Evolutionary conservation across 2,797 vertebrate species (phyloP).

Genomic region (Anabacerthia variegaticeps): DNA sequence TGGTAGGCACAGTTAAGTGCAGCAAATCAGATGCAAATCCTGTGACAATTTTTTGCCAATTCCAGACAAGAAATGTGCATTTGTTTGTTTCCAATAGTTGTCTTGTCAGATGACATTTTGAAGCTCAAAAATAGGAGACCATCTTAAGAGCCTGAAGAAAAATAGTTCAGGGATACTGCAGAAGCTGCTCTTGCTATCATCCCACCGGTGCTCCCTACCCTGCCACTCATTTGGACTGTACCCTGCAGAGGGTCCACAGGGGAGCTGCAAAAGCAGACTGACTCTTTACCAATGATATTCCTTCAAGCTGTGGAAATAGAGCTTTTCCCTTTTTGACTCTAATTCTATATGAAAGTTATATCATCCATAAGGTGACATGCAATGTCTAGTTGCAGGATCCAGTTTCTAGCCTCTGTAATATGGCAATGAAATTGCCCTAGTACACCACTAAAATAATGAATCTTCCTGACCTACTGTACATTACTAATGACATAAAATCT

Average conservation of each 20-base stretch:
- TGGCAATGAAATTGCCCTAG: background rate
- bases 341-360: background rate
- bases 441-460: background rate
- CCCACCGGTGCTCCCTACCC: background rate
- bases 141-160: background rate
- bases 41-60: background rate
- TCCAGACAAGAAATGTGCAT: background rate
- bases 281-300: background rate
- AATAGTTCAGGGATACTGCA: background rate
- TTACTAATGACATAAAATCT: slow-evolving; percentile 13
- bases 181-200: background rate
- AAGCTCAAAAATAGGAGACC: background rate
- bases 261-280: background rate
- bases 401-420: background rate
- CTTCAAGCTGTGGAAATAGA: background rate
- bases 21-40: background rate
- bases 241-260: background rate
- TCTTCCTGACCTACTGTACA: background rate
- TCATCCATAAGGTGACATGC: background rate
- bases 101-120: background rate
- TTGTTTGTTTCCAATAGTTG: background rate
- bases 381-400: background rate
- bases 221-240: background rate
- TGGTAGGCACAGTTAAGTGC: background rate
- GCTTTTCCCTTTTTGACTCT: background rate